Evolutionary conservation across 2,113 vertebrate genomes (phyloP), one percentile per base, ranked within the genome.

Genomic region (Paratilapia polleni): DNA sequence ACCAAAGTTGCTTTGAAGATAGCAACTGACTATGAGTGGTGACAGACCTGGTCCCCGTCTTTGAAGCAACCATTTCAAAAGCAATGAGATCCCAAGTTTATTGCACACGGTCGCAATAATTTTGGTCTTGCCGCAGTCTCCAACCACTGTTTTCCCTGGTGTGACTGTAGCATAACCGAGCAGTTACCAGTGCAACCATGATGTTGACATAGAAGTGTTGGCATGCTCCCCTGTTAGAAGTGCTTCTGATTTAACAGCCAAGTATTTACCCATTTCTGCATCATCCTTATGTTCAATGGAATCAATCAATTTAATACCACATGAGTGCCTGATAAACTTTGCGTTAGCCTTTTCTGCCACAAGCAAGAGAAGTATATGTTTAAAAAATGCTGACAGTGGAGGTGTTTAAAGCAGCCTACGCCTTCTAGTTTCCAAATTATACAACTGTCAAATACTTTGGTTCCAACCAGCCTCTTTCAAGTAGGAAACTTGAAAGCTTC

Each of bases 381-480:
- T 84, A 22, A 74, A 89, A 90, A 87, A 34, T 20, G 63, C 85
- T 80, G 87, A 87, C 66, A 58, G 63, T 8, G 70, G 59, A 60
- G 59, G n/a, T 28, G 63, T 89, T 82, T 89, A 49, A 77, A 85
- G 86, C 15, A 81, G 43, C 61, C 22, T n/a, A 41, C 54, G 7
- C 56, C 62, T 84, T 85, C 22, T 41, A 54, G 58, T 78, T 80
- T 80, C 31, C 49, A 81, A 82, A 85, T 83, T 74, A 87, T 52
- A 84, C 74, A 87, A 90, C 62, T 61, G 61, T 78, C 78, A 81
- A 43, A 86, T 58, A n/a, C 81, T 61, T 78, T 61, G 24, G 61
- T 59, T 83, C 81, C 36, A 80, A 84, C 59, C 56, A 58, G 70
- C 73, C 70, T 80, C 80, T 84, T 83, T 84, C 80, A 75, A 88